A percentile compares a stretch with the other conserved stretches of the same genome.
These are phyloP conservation scores for Pavo muticus DNA, from an alignment of 2,113 vertebrate species.

Conservation along the genomic window DNA sequence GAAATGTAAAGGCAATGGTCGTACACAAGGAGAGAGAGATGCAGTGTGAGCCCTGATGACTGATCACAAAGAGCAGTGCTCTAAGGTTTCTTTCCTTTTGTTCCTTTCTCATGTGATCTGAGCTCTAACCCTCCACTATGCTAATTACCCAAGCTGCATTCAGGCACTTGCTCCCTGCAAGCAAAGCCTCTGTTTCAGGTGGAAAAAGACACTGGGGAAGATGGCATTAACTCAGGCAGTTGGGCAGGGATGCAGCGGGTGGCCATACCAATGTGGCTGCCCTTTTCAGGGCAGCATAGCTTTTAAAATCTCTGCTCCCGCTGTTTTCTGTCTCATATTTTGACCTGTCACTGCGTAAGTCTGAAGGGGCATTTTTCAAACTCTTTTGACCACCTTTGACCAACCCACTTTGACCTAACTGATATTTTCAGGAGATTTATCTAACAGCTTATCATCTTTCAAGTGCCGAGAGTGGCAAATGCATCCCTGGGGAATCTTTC, in stretches of 20 bases:
- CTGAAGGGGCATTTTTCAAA: conserved; percentile 4
- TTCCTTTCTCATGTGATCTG: neutral
- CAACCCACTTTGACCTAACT: conserved; percentile 7
- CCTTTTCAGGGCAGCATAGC: neutral
- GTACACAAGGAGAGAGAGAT: neutral
- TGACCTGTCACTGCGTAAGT: neutral
- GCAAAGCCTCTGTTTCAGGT: neutral
- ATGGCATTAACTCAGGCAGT: neutral
- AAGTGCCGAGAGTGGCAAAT: neutral
- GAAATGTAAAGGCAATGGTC: neutral
- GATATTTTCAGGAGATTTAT: conserved; percentile 32
- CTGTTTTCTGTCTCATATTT: neutral
- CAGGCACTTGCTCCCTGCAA: neutral
- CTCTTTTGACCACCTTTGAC: neutral
- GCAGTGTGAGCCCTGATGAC: neutral
- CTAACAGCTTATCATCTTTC: conserved; percentile 12
- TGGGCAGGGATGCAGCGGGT: neutral
- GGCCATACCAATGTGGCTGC: accelerated
- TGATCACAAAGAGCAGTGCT: neutral
- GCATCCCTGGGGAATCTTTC: neutral
- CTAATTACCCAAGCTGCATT: neutral
- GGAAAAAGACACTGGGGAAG: neutral
- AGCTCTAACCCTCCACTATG: neutral
- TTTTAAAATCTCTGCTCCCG: neutral
- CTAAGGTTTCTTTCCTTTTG: neutral